phyloP scores from a whole-genome alignment of 1,140 invertebrate genomes.

The Protaetia brevitarsis region DNA sequence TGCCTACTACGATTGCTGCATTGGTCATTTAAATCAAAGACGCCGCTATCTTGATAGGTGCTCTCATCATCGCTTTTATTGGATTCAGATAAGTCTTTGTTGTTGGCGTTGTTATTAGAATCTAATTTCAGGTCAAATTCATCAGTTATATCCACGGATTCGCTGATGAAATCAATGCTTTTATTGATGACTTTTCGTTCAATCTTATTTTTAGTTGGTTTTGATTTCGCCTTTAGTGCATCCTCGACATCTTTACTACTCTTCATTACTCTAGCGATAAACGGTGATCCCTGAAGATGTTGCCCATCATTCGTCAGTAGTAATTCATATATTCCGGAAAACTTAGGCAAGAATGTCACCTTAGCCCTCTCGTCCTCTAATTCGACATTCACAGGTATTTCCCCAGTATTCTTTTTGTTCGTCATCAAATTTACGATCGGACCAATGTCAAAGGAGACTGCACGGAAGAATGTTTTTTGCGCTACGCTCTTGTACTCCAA shows the following conservation, averaged over 20 bases:
- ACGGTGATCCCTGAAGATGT: slow-evolving; percentile 40
- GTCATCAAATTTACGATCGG: slow-evolving; percentile 23
- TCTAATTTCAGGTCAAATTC: not conserved
- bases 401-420: slow-evolving; percentile 14
- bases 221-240: not conserved
- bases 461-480: slow-evolving; percentile 28
- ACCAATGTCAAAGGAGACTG: slow-evolving; percentile 31
- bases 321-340: slow-evolving; percentile 43
- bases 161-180: not conserved
- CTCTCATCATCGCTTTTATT: not conserved
- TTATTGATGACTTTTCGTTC: not conserved
- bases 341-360: slow-evolving; percentile 39
- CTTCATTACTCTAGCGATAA: slow-evolving; percentile 17
- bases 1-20: not conserved
- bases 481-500: slow-evolving; percentile 26
- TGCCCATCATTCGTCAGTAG: slow-evolving; percentile 38
- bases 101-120: not conserved
- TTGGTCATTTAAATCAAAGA: not conserved
- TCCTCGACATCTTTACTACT: not conserved
- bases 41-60: not conserved
- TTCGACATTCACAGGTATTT: slow-evolving; percentile 36
- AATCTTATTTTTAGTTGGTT: not conserved
- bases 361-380: slow-evolving; percentile 39
- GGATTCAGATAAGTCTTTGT: not conserved
- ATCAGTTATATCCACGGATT: not conserved